A percentile compares a stretch with the other conserved stretches of the same genome.
phyloP scores from a whole-genome alignment of 1,140 invertebrate genomes.

The Meteorus sp. region DNA sequence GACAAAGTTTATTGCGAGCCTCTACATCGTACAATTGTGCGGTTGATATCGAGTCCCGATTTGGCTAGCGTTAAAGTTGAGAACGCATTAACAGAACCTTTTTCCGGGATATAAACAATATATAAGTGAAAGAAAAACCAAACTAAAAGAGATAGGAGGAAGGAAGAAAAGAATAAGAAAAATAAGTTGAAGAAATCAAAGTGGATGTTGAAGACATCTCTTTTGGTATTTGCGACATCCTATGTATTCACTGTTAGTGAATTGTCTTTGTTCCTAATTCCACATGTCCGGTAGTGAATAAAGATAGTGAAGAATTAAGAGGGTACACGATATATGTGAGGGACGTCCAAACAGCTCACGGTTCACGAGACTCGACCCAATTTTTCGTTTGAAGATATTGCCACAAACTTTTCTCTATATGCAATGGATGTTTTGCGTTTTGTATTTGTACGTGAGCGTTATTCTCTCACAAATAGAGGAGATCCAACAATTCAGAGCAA shows the following conservation, averaged over 20 bases:
- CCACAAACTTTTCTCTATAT: too few relatives aligned
- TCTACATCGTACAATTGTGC: not conserved
- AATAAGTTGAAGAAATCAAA: conserved; percentile 1
- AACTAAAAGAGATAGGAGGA: too few relatives aligned
- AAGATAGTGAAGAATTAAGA: not conserved
- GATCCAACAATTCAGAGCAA: too few relatives aligned
- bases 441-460: not conserved
- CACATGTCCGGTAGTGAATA: conserved; percentile 16
- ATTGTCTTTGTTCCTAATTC: conserved; percentile 8
- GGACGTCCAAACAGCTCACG: conserved; percentile 3
- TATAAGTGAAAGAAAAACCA: too few relatives aligned
- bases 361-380: conserved; percentile 18
- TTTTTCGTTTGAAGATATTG: conserved; percentile 1
- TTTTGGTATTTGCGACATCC: conserved; percentile 17
- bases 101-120: conserved; percentile 18
- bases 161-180: not conserved
- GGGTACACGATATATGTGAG: not conserved
- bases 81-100: not conserved
- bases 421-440: too few relatives aligned
- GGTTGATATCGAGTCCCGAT: conserved; percentile 6
- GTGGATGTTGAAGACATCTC: not conserved
- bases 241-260: not conserved
- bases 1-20: not conserved
- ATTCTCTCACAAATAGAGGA: not conserved
- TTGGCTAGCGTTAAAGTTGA: too few relatives aligned